Conservation (phyloP, 2,888 invertebrate genomes). For the Cataglyphis altisquamis region DNA sequence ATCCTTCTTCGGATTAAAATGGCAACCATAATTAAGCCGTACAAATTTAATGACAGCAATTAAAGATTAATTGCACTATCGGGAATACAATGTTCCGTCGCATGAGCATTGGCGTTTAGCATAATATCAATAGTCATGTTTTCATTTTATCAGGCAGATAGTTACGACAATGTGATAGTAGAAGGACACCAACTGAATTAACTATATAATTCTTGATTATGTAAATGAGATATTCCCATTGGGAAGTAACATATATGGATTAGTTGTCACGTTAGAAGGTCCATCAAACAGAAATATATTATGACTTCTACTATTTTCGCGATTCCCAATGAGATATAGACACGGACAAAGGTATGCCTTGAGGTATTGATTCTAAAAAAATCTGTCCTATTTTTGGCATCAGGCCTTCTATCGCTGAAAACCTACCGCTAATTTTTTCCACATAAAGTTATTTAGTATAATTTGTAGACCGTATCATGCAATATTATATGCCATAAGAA, state of each 20-base stretch:
- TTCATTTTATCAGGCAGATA: slow-evolving; percentile 23
- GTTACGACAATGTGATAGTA: neutral
- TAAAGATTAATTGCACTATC: slow-evolving; percentile 30
- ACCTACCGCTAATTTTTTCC: slow-evolving; percentile 29
- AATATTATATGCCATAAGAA: slow-evolving; percentile 14
- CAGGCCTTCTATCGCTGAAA: slow-evolving; percentile 11
- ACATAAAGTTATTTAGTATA: slow-evolving; percentile 30
- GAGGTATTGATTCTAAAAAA: slow-evolving; percentile 31
- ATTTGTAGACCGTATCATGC: slow-evolving; percentile 22
- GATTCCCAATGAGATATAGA: slow-evolving; percentile 5
- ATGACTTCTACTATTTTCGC: slow-evolving; percentile 29
- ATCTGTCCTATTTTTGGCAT: slow-evolving; percentile 37
- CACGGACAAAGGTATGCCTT: slow-evolving; percentile 25
- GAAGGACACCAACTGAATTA: neutral
- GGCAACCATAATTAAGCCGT: neutral
- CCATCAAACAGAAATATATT: slow-evolving; percentile 29
- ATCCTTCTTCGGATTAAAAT: neutral
- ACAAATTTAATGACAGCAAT: neutral
- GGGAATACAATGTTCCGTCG: neutral
- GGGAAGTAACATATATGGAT: slow-evolving; percentile 26
- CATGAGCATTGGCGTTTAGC: slow-evolving; percentile 18
- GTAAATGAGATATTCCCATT: slow-evolving; percentile 38
- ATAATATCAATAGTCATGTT: slow-evolving; percentile 29
- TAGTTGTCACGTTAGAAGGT: slow-evolving; percentile 34
- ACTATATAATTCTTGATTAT: slow-evolving; percentile 44